Evolutionary conservation across 2,797 vertebrate genomes (phyloP), one percentile per base, ranked within the genome.

Genomic region (Brachymystax lenok): DNA sequence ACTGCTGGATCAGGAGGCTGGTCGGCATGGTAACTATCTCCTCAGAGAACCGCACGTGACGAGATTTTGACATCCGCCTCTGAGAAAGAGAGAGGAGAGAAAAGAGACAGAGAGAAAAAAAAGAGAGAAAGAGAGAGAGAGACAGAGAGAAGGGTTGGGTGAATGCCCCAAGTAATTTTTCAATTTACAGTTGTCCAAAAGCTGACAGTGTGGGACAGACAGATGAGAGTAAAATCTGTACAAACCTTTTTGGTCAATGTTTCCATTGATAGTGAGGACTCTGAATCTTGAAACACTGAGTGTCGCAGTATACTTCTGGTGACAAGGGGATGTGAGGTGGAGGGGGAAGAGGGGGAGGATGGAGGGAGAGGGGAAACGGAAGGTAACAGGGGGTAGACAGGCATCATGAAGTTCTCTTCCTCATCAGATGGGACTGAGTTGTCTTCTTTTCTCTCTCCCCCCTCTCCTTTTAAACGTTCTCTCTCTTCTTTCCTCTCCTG

Each of bases 171-270:
- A n/a, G 4, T 59, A 3, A 24, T 63, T 63, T 21, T 24, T 63
- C 24, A 24, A 27, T 24, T 21, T 27, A 13, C 59, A 63, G 59
- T 63, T 12, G 59, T 24, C 24, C 21, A 63, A 63, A 63, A 8
- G 19, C 56, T 59, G 16, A 56, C 3, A n/a, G 52, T 19, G 52
- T 17, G 17, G 52, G 17, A 56, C 52, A 17, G 52, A n/a, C n/a
- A 61, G 8, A 2, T n/a, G 56, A 61, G n/a, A 19, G 19, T 61
- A 12, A 69, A 7, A 69, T 10, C n/a, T 28, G 5, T 5, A 28
- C 86, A 82, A 72, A 94, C 94, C 91, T 89, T 94, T 90, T 95
- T 95, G 14, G 81, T 81, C n/a, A 75, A 24, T 0, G 84, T 91
- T 83, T 80, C 96, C 93, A 82, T 91, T 82, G 86, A 94, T 24